Evolutionary conservation across 2,888 invertebrate species (phyloP).

Genomic region (Alcis repandata): DNA sequence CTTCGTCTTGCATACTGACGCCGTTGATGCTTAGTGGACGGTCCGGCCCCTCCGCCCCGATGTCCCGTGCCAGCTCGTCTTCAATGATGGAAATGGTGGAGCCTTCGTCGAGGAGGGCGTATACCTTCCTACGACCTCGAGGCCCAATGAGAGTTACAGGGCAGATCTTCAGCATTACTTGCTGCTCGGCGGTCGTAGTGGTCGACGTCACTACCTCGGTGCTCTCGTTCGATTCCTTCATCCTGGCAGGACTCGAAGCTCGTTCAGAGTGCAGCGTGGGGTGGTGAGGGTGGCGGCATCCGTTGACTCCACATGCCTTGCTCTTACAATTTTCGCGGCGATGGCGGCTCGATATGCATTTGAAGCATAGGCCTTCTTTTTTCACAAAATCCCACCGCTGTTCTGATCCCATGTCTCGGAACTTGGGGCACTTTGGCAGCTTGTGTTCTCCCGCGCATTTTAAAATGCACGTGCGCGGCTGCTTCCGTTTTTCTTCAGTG

Average conservation of each 20-base stretch:
- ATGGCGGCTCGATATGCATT: neutral
- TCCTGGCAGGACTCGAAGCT: neutral
- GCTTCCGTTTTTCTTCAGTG: neutral
- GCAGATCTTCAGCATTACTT: conserved; percentile 4
- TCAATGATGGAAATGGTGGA: neutral
- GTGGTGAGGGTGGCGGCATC: neutral
- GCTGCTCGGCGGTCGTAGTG: neutral
- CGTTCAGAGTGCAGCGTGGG: neutral
- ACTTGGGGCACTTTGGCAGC: neutral
- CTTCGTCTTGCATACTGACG: neutral
- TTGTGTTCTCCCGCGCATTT: neutral
- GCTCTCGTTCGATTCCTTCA: too few species aligned
- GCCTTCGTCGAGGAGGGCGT: conserved; percentile 1
- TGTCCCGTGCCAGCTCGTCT: neutral
- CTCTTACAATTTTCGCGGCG: neutral
- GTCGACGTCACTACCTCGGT: neutral
- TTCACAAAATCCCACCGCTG: neutral
- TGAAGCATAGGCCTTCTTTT: neutral
- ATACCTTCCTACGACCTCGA: neutral
- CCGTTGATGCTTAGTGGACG: conserved; percentile 2
- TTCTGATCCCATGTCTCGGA: neutral
- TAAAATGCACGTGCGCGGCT: neutral
- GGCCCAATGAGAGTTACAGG: neutral
- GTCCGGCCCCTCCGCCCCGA: neutral
- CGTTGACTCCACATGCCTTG: neutral